phyloP scores from a whole-genome alignment of 2,113 vertebrate species.

The Piprites chloris region DNA sequence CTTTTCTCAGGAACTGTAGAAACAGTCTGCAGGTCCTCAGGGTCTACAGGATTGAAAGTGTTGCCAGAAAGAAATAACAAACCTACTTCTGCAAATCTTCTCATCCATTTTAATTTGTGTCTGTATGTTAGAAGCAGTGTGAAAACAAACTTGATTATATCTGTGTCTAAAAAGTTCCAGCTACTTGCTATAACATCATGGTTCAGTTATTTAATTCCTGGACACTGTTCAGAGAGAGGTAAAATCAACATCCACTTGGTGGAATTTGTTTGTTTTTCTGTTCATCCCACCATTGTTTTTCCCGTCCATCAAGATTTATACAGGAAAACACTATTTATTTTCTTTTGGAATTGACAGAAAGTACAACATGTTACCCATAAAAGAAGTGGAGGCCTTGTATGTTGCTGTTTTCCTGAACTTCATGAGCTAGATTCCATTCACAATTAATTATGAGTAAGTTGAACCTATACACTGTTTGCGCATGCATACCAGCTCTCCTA shows the following conservation, averaged over 20 bases:
- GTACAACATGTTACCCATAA: background rate
- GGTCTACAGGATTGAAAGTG: background rate
- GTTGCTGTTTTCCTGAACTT: background rate
- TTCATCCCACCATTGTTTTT: slow-evolving; percentile 13
- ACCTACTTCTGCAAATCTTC: background rate
- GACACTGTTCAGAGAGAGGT: background rate
- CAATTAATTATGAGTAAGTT: background rate
- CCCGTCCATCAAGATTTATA: background rate
- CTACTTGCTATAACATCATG: background rate
- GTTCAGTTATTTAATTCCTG: slow-evolving; percentile 14
- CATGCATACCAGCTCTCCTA: background rate
- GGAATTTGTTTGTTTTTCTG: slow-evolving; percentile 44
- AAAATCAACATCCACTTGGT: slow-evolving; percentile 19
- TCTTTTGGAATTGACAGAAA: background rate
- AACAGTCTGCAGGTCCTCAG: background rate
- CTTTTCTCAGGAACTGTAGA: background rate
- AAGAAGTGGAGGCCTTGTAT: background rate
- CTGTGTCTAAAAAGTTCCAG: background rate
- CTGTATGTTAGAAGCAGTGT: background rate
- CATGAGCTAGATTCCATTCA: background rate
- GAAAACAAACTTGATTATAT: background rate
- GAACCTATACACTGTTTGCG: rapidly evolving
- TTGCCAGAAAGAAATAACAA: background rate
- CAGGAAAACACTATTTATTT: background rate
- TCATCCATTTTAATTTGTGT: background rate